Evolutionary conservation across 2,113 vertebrate genomes (phyloP).

Genomic region (Parotia lawesii): DNA sequence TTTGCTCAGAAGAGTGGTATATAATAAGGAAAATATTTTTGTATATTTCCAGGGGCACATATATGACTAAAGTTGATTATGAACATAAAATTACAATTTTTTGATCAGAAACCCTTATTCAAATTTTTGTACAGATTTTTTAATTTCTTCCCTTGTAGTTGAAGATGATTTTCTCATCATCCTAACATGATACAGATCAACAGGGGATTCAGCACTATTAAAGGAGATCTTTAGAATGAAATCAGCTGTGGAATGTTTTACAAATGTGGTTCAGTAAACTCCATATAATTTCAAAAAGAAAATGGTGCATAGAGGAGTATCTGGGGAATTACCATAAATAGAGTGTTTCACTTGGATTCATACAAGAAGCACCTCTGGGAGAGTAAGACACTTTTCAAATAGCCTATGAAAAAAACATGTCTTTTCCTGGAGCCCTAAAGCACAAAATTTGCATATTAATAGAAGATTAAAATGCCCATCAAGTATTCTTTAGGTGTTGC

Average conservation of each 20-base stretch:
- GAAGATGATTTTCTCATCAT: constrained; percentile 64
- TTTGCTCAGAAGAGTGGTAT: neutral
- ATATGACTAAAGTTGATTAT: constrained; percentile 9
- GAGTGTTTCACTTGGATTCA: constrained; percentile 69
- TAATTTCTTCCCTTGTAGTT: constrained; percentile 19
- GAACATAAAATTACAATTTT: neutral
- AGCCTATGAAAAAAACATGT: constrained; percentile 49
- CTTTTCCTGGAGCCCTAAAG: constrained; percentile 69
- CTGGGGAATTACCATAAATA: constrained; percentile 72
- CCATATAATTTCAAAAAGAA: constrained; percentile 72
- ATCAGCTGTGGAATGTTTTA: constrained; percentile 76
- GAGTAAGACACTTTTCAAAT: constrained; percentile 68
- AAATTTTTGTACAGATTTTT: constrained; percentile 30
- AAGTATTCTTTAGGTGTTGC: constrained; percentile 70
- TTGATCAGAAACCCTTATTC: neutral
- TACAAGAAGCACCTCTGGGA: constrained; percentile 70
- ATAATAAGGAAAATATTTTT: neutral
- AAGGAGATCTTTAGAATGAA: constrained; percentile 71
- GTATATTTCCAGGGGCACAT: neutral
- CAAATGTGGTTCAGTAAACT: constrained; percentile 75
- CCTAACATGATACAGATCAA: constrained; percentile 49
- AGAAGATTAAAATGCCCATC: constrained; percentile 75
- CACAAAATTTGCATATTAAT: constrained; percentile 78
- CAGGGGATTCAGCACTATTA: constrained; percentile 64
- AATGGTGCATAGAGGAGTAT: constrained; percentile 52